Conservation (phyloP, 2,113 vertebrate genomes). For the Rhagologus leucostigma region DNA sequence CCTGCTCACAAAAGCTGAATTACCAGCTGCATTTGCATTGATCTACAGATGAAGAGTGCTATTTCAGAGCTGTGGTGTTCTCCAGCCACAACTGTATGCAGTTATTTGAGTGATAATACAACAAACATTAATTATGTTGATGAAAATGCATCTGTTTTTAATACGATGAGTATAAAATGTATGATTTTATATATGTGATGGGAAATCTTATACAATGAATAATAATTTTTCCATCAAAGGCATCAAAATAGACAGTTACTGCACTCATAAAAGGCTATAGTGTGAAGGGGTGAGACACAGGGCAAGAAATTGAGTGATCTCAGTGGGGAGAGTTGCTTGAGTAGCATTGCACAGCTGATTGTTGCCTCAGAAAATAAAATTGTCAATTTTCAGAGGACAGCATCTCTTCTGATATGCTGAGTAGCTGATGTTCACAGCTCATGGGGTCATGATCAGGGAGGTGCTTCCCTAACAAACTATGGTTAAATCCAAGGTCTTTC, state of each 20-base stretch:
- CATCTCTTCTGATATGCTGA: not conserved
- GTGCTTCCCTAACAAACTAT: not conserved
- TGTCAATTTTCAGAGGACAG: not conserved
- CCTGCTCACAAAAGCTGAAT: not conserved
- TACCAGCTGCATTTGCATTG: not conserved
- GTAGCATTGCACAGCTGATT: not conserved
- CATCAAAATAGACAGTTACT: not conserved
- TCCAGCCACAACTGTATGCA: not conserved
- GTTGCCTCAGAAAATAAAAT: not conserved
- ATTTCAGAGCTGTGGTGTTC: not conserved
- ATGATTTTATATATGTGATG: not conserved
- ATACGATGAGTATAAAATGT: not conserved
- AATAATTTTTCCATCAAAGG: not conserved
- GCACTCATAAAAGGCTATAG: not conserved
- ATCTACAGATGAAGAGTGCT: not conserved
- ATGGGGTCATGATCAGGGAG: not conserved
- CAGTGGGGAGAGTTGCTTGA: not conserved
- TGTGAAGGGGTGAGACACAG: not conserved
- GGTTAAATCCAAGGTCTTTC: not conserved
- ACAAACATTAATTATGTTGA: not conserved
- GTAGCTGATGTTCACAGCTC: not conserved
- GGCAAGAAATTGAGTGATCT: not conserved
- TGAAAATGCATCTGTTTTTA: not conserved
- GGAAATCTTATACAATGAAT: not conserved
- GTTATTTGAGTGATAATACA: not conserved